phyloP scores from a whole-genome alignment of 2,113 vertebrate genomes.

The Delphinapterus leucas region DNA sequence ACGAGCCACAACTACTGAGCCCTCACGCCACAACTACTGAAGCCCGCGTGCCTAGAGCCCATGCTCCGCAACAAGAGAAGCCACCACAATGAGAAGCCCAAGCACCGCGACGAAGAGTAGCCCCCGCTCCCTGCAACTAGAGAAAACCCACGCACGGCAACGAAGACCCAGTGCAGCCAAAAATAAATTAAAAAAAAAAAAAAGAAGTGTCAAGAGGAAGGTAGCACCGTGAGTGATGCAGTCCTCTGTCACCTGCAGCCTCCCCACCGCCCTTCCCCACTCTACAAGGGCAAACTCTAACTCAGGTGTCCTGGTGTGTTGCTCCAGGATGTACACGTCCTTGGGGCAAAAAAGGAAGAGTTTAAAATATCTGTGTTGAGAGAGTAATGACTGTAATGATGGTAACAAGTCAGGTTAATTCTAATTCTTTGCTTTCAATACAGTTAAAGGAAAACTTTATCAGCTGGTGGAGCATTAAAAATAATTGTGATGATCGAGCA shows the following conservation, averaged over 20 bases:
- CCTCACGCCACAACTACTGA: too few relatives aligned
- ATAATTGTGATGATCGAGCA: background rate
- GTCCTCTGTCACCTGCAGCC: background rate
- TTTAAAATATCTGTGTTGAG: background rate
- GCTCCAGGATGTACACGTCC: background rate
- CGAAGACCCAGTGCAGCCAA: too few relatives aligned
- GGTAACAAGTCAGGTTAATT: background rate
- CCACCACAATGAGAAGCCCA: too few relatives aligned
- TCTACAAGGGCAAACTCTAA: rapidly evolving
- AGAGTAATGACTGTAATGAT: background rate
- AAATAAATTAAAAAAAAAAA: too few relatives aligned
- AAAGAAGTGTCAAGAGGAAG: background rate
- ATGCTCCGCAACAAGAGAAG: too few relatives aligned
- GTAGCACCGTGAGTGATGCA: background rate
- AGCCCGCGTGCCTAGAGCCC: too few relatives aligned
- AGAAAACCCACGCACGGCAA: too few relatives aligned
- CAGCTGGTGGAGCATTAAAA: background rate
- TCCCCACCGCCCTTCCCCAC: rapidly evolving
- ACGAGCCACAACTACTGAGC: too few relatives aligned
- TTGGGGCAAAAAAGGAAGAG: too few relatives aligned
- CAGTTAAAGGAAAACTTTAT: background rate
- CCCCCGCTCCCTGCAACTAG: too few relatives aligned
- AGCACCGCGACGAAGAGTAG: too few relatives aligned
- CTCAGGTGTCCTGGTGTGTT: background rate
- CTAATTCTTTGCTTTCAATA: background rate